Base-by-base conservation (phyloP, 2,797 vertebrate species). In the Loriculus beryllinus region DNA sequence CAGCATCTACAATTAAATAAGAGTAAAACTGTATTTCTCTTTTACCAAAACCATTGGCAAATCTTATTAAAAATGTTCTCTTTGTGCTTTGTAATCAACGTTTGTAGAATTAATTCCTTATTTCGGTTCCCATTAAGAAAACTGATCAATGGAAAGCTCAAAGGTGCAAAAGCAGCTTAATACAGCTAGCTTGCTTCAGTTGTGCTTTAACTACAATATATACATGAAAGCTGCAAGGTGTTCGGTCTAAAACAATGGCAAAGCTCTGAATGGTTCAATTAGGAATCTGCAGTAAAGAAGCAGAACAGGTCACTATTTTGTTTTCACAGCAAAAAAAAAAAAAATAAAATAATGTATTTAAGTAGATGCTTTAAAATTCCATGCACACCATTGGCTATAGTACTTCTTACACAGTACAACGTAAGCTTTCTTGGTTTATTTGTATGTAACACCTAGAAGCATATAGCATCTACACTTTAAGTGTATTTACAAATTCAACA, bases 401-500 rank as follows among this genome's bases (percentile, higher is more conserved):
- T 97, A 98, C 97, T 96, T 97, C 98, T 98, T 98, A 98, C 97
- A 98, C 97, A 98, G 97, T 96, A 97, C 98, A 97, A 97, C 97
- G 95, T 97, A 96, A 97, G 97, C 97, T 98, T 96, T 96, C 95
- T 71, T 81, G 86, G 77, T 96, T 96, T 96, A 97, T 97, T 96
- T 96, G 92, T 97, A 92, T 92, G 70, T 92, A 96, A 97, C 96
- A 97, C 96, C 98, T 97, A 97, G 96, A 96, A 97, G 98, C 97
- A 98, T 97, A 98, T 97, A 97, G 97, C 98, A 96, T 97, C 98
- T 98, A 98, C 97, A 74, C 97, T 98, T 97, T 97, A 93, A 98
- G 96, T 98, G 87, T 99, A 99, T 99, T 98, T 99, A 99, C 99
- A 99, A 98, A 98, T 98, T 98, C 97, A 98, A 99, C 98, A 99